These are phyloP conservation scores for Cepphus grylle DNA, from an alignment of 2,113 vertebrate species.

Conservation along the genomic window DNA sequence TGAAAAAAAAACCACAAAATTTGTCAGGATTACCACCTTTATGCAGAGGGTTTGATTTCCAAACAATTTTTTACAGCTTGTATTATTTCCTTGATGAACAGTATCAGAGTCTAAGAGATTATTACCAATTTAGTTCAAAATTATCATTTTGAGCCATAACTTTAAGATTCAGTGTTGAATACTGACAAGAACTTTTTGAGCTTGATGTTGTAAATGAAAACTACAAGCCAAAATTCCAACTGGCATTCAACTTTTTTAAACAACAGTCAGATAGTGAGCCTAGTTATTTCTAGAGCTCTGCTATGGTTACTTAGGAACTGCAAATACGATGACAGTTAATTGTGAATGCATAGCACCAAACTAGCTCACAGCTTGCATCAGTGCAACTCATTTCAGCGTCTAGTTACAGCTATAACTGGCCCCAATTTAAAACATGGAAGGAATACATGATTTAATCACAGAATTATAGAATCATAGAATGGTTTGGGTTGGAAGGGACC, in stretches of 20 bases:
- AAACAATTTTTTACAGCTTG: not conserved
- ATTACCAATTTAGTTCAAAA: not conserved
- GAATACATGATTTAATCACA: not conserved
- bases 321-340: not conserved
- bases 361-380: not conserved
- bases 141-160: fast-evolving
- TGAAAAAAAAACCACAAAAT: not conserved
- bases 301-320: not conserved
- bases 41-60: not conserved
- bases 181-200: not conserved
- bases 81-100: not conserved
- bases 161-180: not conserved
- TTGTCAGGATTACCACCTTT: not conserved
- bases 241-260: not conserved
- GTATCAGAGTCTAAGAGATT: not conserved
- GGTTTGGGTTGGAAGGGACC: too few species aligned
- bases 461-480: too few species aligned
- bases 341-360: not conserved
- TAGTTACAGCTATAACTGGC: not conserved
- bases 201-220: not conserved
- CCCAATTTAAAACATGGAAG: not conserved
- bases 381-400: not conserved
- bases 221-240: not conserved
- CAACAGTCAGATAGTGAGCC: not conserved
- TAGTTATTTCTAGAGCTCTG: not conserved